These are phyloP conservation scores for Hydractinia symbiolongicarpus DNA, from an alignment of 30 jellyfish, hydroid and myxozoan species.

Conservation along the genomic window DNA sequence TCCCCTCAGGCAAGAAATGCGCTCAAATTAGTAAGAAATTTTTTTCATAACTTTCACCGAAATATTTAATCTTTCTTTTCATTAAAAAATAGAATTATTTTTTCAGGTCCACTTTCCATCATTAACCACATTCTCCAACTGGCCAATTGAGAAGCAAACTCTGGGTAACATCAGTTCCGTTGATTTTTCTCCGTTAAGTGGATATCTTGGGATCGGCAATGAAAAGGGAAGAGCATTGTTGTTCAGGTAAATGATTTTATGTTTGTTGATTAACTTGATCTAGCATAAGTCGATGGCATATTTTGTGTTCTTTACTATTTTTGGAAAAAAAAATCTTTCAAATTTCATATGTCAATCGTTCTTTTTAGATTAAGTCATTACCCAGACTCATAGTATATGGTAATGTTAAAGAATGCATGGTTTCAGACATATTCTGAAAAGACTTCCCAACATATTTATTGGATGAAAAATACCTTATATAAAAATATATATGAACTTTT, in stretches of 20 bases:
- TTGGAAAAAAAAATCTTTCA: constrained; percentile 42
- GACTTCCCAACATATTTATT: no score
- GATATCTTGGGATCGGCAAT: constrained; percentile 71
- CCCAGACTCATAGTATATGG: constrained; percentile 1
- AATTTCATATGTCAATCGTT: constrained; percentile 14
- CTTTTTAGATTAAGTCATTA: not conserved
- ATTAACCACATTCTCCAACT: constrained; percentile 51
- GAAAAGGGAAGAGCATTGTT: constrained; percentile 76
- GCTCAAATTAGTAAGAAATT: constrained; percentile 45
- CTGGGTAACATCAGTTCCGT: constrained; percentile 57
- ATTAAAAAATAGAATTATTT: not conserved
- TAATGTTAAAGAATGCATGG: not conserved
- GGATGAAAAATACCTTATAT: no score
- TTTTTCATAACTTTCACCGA: not conserved
- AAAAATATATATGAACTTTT: no score
- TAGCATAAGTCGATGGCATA: no score
- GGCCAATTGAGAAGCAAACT: constrained; percentile 64
- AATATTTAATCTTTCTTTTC: not conserved
- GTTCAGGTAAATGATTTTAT: constrained; percentile 43
- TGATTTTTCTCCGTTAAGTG: constrained; percentile 69
- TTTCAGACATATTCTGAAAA: not conserved
- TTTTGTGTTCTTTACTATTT: not conserved
- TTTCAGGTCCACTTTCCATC: constrained; percentile 70
- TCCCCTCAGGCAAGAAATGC: constrained; percentile 68
- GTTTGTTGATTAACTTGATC: not conserved